Conservation (phyloP, 1,140 invertebrate genomes). For the Brachystomella parvula region DNA sequence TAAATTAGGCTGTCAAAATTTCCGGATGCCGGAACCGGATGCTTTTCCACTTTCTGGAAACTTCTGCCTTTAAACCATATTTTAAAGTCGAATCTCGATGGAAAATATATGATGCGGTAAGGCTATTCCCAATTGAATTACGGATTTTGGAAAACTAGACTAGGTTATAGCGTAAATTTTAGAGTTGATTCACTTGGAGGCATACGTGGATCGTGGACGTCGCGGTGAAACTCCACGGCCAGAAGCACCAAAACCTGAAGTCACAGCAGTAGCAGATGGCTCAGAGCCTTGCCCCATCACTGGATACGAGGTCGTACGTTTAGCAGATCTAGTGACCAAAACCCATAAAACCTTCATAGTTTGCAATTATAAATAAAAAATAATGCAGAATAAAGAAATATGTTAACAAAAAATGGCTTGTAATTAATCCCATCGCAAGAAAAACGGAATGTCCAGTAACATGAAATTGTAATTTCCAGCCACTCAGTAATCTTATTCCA, state of each 20-base stretch:
- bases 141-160: neutral
- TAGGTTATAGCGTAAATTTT: neutral
- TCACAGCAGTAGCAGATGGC: neutral
- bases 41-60: too few species aligned
- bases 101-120: too few species aligned
- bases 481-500: too few species aligned
- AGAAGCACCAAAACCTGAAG: neutral
- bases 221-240: slow-evolving; percentile 19
- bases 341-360: neutral
- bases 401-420: neutral
- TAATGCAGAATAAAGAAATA: neutral
- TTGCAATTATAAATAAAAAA: neutral
- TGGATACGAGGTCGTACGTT: slow-evolving; percentile 38
- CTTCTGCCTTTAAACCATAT: too few species aligned
- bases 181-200: slow-evolving; percentile 2
- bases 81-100: too few species aligned
- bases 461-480: too few species aligned
- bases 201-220: slow-evolving; percentile 1
- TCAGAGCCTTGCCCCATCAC: slow-evolving; percentile 27
- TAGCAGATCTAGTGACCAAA: slow-evolving; percentile 31
- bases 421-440: too few species aligned
- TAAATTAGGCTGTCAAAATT: too few species aligned
- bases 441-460: too few species aligned
- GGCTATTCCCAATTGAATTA: too few species aligned
- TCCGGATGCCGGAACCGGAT: too few species aligned